Base-by-base conservation (phyloP, 2,797 vertebrate genomes). In the Distichodus sexfasciatus region DNA sequence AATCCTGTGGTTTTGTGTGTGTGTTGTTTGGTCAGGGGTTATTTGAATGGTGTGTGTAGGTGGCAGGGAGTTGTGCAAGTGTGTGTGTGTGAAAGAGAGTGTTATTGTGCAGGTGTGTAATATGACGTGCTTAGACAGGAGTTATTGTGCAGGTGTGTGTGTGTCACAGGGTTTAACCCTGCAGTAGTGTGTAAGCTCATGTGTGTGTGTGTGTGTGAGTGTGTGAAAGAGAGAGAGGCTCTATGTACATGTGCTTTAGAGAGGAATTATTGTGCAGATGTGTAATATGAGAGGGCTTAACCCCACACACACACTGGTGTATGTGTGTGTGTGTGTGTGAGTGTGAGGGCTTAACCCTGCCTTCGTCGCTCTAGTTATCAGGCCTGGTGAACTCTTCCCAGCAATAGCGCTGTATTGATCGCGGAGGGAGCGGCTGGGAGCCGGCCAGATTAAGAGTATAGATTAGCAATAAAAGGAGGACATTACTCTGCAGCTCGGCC, bases 391-490 rank as follows among this genome's bases (percentile, higher is more conserved):
- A 86, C 84, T 81, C 85, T 87, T 87, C 85, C 85, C 87, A 89
- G 85, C 86, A 87, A 88, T 88, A 81, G 79, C 72, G 72, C 79
- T 19, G 10, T 85, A 90, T 90, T 82, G 87, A 90, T 89, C 77
- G 77, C 66, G 26, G 29, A 83, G 84, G 74, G 67, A 83, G 84
- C 83, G 78, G 84, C 83, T 89, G 77, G 88, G 88, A 84, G 89
- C 83, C 86, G 75, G 76, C 80, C 84, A 90, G 89, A 91, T 91
- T 88, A 89, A 89, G 82, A 88, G 85, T 91, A 91, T 91, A 87
- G 90, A 91, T 91, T 90, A 88, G 86, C 89, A 86, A 90, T 91
- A 90, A 90, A 90, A 88, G 85, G 82, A 88, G 89, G 85, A 90
- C 87, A 89, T 90, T 89, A 88, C 86, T 88, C 84, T 67, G 84